Evolutionary conservation across 2,888 invertebrate genomes (phyloP).

Genomic region (Calameuta pallipes): DNA sequence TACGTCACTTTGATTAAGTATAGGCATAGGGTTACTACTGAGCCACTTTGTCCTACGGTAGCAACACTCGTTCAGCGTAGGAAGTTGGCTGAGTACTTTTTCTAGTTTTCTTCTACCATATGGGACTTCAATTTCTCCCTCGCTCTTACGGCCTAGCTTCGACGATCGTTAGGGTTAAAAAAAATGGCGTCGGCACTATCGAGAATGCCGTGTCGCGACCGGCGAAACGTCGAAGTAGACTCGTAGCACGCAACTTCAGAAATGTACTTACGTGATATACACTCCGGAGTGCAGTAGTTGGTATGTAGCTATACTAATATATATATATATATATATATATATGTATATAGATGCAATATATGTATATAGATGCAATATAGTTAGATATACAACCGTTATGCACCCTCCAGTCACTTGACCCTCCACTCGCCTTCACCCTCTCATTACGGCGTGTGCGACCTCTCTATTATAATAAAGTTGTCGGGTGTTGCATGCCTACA

Average conservation of each 20-base stretch:
- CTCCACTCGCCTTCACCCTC: not conserved
- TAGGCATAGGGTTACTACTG: not conserved
- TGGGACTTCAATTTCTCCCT: not conserved
- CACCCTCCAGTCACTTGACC: not conserved
- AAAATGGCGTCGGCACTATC: not conserved
- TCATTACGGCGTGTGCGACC: slow-evolving; percentile 1
- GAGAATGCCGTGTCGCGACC: not conserved
- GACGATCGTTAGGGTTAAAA: not conserved
- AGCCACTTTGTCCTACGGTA: not conserved
- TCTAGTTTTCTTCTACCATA: not conserved
- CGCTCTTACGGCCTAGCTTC: not conserved
- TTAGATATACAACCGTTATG: not conserved
- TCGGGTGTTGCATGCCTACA: slow-evolving; percentile 2
- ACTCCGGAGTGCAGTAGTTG: not conserved
- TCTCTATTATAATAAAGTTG: slow-evolving; percentile 5
- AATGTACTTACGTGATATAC: not conserved
- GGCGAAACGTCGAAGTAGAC: not conserved
- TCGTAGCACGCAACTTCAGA: not conserved
- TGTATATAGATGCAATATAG: not conserved
- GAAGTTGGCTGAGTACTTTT: not conserved
- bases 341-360: not conserved
- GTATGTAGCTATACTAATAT: not conserved
- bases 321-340: not conserved
- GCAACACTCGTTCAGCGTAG: not conserved
- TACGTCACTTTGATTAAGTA: not conserved